These are phyloP conservation scores for Progne subis DNA, from an alignment of 2,113 vertebrate species.

Conservation along the genomic window DNA sequence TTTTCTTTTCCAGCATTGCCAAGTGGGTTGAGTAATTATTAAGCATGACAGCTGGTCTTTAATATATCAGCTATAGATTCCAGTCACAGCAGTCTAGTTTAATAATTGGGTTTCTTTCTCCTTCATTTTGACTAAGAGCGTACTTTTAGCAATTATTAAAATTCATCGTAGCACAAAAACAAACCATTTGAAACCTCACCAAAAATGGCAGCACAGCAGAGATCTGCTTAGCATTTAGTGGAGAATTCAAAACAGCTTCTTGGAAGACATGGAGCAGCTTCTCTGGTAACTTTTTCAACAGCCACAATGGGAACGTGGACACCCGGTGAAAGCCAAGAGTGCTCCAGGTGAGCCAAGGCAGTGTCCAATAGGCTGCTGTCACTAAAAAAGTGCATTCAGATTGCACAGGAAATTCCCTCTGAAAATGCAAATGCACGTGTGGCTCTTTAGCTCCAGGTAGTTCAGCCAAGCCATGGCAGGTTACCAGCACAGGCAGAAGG, in stretches of 20 bases:
- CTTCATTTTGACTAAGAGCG: constrained; percentile 65
- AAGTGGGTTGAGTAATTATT: constrained; percentile 57
- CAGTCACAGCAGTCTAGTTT: constrained; percentile 69
- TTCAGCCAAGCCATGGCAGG: neutral
- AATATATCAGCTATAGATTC: constrained; percentile 65
- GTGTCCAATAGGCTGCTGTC: neutral
- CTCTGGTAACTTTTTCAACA: neutral
- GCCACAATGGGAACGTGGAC: neutral
- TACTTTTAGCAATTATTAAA: constrained; percentile 68
- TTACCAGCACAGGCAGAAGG: neutral
- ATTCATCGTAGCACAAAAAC: constrained; percentile 36
- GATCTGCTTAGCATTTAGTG: neutral
- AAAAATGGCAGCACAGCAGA: constrained; percentile 12
- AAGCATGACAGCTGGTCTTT: constrained; percentile 56
- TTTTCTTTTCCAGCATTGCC: constrained; percentile 57
- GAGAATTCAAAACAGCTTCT: neutral
- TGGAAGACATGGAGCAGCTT: neutral
- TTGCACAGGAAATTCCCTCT: neutral
- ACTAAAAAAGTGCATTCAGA: neutral
- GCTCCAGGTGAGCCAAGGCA: neutral
- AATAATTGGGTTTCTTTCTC: constrained; percentile 68
- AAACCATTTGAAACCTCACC: constrained; percentile 17
- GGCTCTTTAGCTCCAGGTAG: neutral
- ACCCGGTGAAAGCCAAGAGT: neutral
- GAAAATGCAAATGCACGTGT: neutral